phyloP scores from a whole-genome alignment of 2,888 invertebrate species.

The Cyaniris semiargus region DNA sequence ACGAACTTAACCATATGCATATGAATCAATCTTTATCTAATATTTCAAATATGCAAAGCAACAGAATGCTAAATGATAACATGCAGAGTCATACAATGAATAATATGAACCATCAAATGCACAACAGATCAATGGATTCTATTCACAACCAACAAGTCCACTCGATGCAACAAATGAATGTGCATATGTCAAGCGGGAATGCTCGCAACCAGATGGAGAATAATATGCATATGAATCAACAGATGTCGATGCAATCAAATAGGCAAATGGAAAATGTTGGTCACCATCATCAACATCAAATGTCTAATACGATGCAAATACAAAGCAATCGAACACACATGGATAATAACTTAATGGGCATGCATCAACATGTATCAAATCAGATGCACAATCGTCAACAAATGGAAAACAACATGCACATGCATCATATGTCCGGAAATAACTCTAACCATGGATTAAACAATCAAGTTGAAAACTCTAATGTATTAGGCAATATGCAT shows the following conservation, averaged over 20 bases:
- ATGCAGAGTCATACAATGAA: conserved; percentile 68
- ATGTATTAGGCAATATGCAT: conserved; percentile 62
- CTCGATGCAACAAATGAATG: conserved; percentile 71
- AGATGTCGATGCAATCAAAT: conserved; percentile 67
- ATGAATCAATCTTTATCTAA: conserved; percentile 67
- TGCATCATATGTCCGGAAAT: conserved; percentile 71
- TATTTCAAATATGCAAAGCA: conserved; percentile 68
- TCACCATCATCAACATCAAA: conserved; percentile 73
- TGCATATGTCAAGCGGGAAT: conserved; percentile 60
- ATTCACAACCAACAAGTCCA: conserved; percentile 70
- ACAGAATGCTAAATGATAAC: conserved; percentile 72
- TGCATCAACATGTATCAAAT: conserved; percentile 71
- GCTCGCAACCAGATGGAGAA: conserved; percentile 64
- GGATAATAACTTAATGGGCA: conserved; percentile 66
- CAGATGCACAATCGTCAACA: conserved; percentile 73
- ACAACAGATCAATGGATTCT: conserved; percentile 68
- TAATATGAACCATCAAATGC: conserved; percentile 67
- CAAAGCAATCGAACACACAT: conserved; percentile 68
- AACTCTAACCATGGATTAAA: conserved; percentile 59
- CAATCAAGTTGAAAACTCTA: conserved; percentile 66
- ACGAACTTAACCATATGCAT: conserved; percentile 71
- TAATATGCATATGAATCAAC: conserved; percentile 70
- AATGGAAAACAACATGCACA: conserved; percentile 68
- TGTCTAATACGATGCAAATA: conserved; percentile 72
- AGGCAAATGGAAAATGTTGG: conserved; percentile 67